Evolutionary conservation across 1,140 invertebrate species (phyloP).

Genomic region (Mya arenaria): DNA sequence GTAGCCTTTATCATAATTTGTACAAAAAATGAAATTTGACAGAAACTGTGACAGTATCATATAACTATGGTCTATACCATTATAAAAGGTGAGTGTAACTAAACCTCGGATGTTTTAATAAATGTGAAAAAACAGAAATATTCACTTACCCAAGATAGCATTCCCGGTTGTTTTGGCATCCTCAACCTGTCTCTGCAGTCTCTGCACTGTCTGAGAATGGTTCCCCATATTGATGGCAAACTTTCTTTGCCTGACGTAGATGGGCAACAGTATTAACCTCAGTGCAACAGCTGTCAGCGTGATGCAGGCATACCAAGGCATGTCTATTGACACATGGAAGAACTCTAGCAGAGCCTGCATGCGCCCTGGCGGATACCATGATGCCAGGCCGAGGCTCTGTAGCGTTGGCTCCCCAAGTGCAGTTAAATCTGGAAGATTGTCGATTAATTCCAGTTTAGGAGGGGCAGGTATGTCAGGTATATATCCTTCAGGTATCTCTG

Average conservation of each 20-base stretch:
- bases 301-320: slow-evolving; percentile 97
- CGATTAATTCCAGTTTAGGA: slow-evolving; percentile 7
- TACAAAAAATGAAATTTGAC: too few relatives aligned
- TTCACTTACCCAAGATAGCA: slow-evolving; percentile 6
- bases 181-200: slow-evolving; percentile 15
- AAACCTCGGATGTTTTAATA: too few relatives aligned
- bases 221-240: not conserved
- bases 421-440: slow-evolving; percentile 61
- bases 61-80: too few relatives aligned
- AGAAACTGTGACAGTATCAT: too few relatives aligned
- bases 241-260: not conserved
- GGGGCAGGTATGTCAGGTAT: slow-evolving; percentile 38
- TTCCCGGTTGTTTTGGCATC: slow-evolving; percentile 10
- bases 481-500: slow-evolving; percentile 25
- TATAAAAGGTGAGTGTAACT: too few relatives aligned
- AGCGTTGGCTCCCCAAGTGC: slow-evolving; percentile 89
- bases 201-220: slow-evolving; percentile 29
- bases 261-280: slow-evolving; percentile 8
- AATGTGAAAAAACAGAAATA: not conserved
- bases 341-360: slow-evolving; percentile 91
- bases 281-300: slow-evolving; percentile 83
- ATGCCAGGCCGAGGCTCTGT: slow-evolving; percentile 89
- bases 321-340: slow-evolving; percentile 87
- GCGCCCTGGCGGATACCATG: slow-evolving; percentile 89
- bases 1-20: too few relatives aligned